Evolutionary conservation across 2,797 vertebrate genomes (phyloP).

Genomic region (Avahi laniger): DNA sequence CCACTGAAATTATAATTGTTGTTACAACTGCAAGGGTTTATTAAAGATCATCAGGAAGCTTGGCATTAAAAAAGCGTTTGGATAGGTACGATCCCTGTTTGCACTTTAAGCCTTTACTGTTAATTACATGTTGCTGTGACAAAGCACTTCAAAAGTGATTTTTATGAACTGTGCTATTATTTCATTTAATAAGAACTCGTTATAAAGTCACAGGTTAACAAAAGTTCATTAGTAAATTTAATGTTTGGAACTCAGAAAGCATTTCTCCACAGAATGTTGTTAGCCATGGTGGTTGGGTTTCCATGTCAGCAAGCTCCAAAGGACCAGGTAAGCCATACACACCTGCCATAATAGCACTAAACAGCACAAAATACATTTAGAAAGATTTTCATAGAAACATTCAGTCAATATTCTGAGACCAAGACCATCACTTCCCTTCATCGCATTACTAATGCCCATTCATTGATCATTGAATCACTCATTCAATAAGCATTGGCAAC

Average conservation of each 20-base stretch:
- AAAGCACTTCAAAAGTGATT: constrained; percentile 68
- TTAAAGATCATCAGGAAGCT: constrained; percentile 62
- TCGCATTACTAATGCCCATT: neutral
- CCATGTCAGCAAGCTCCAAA: neutral
- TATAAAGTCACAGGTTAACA: constrained; percentile 70
- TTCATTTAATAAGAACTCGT: constrained; percentile 69
- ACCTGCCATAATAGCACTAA: neutral
- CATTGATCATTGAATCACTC: neutral
- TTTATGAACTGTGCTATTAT: constrained; percentile 67
- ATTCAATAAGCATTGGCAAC: neutral
- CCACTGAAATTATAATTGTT: constrained; percentile 57
- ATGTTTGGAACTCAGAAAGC: constrained; percentile 57
- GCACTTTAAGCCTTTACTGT: constrained; percentile 58
- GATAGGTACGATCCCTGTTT: constrained; percentile 64
- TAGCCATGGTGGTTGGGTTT: neutral
- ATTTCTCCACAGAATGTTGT: neutral
- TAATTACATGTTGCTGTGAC: constrained; percentile 74
- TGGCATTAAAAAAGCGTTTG: constrained; percentile 56
- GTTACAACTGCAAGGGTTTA: constrained; percentile 57
- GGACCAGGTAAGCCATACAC: neutral
- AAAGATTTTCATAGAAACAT: neutral
- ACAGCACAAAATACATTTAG: neutral
- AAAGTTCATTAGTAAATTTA: constrained; percentile 72
- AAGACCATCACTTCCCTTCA: neutral
- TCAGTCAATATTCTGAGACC: neutral